A percentile compares a stretch with the other conserved stretches of the same genome.
Evolutionary conservation across 2,888 invertebrate species (phyloP).

Genomic region (Zygaena filipendulae): DNA sequence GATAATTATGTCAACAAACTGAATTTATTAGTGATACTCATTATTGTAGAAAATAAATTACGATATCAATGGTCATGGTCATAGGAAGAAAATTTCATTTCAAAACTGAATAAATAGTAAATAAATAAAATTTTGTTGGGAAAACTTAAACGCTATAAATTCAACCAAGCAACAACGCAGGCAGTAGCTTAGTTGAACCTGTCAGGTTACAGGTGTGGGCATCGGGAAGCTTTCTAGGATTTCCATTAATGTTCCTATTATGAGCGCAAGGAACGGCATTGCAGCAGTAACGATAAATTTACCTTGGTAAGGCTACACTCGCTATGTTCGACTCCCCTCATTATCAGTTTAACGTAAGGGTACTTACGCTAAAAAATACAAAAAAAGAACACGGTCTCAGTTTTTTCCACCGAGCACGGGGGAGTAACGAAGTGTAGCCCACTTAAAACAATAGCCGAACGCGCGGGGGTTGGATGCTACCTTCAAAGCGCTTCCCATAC

Average conservation of each 20-base stretch:
- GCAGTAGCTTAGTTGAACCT: too few relatives aligned
- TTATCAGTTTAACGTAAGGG: constrained; percentile 63
- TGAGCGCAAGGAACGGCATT: constrained; percentile 44
- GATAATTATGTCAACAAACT: too few relatives aligned
- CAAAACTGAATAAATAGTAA: too few relatives aligned
- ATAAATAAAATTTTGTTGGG: too few relatives aligned
- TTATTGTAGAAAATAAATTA: too few relatives aligned
- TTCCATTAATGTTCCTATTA: constrained; percentile 45
- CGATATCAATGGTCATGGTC: too few relatives aligned
- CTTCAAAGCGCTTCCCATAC: constrained; percentile 41
- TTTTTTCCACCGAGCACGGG: constrained; percentile 48
- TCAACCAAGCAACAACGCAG: too few relatives aligned
- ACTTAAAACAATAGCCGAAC: constrained; percentile 68
- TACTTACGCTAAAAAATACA: constrained; percentile 46
- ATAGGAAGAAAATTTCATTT: too few relatives aligned
- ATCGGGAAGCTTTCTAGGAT: constrained; percentile 40
- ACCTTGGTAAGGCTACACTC: constrained; percentile 39
- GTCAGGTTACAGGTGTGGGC: too few relatives aligned
- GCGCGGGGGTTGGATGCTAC: constrained; percentile 44
- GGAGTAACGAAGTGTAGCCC: constrained; percentile 63
- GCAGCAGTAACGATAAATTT: constrained; percentile 55
- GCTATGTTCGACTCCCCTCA: constrained; percentile 37
- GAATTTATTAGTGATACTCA: too few relatives aligned
- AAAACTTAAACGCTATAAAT: too few relatives aligned
- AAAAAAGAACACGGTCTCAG: constrained; percentile 54